phyloP scores from a whole-genome alignment of 2,797 vertebrate species.

The Prunella strophiata region DNA sequence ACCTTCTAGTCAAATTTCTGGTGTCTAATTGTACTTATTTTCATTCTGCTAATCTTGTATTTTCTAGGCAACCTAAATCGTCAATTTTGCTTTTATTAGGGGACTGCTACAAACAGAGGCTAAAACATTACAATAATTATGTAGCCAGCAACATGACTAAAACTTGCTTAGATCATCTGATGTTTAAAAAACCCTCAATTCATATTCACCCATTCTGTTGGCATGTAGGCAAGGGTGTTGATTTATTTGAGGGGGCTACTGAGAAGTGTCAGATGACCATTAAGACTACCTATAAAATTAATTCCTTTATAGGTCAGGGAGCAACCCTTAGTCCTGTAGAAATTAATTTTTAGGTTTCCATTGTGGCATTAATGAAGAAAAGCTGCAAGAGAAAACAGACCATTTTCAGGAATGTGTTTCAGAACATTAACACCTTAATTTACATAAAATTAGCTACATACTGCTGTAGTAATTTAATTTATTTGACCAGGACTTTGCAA shows the following conservation, averaged over 20 bases:
- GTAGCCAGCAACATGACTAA: background rate
- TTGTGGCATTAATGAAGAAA: slow-evolving; percentile 76
- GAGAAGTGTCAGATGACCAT: slow-evolving; percentile 44
- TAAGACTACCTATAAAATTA: slow-evolving; percentile 53
- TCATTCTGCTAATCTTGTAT: background rate
- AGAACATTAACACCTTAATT: slow-evolving; percentile 96
- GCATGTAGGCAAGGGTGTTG: background rate
- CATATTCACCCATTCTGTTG: background rate
- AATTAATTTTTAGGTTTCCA: slow-evolving; percentile 72
- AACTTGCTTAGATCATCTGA: background rate
- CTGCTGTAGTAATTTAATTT: slow-evolving; percentile 93
- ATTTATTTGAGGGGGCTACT: slow-evolving; percentile 57
- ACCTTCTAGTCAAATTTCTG: background rate
- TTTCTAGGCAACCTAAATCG: background rate
- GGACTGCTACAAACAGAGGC: background rate
- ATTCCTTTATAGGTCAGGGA: slow-evolving; percentile 58
- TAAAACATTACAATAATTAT: slow-evolving; percentile 2
- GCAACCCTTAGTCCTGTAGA: slow-evolving; percentile 45
- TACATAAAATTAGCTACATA: slow-evolving; percentile 96
- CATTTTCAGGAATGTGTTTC: slow-evolving; percentile 84
- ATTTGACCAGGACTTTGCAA: slow-evolving; percentile 86
- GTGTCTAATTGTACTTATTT: background rate
- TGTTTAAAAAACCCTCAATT: background rate
- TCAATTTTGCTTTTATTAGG: background rate
- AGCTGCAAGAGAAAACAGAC: slow-evolving; percentile 82